These are phyloP conservation scores for Dasypogon diadema DNA, from an alignment of 2,888 invertebrate species.

Conservation along the genomic window DNA sequence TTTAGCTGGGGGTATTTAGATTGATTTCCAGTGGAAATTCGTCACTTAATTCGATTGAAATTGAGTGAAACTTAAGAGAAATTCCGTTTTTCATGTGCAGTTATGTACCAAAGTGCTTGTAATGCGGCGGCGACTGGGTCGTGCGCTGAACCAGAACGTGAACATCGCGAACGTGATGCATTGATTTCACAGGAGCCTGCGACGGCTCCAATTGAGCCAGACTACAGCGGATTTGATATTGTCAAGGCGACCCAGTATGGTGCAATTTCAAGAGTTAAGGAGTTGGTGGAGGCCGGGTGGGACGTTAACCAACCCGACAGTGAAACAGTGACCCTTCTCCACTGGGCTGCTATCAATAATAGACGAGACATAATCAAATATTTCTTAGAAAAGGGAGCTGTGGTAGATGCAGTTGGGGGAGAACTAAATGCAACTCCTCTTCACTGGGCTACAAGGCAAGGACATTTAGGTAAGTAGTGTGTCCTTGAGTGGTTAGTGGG, in stretches of 20 bases:
- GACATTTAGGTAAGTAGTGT: conserved; percentile 76
- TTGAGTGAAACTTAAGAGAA: conserved; percentile 12
- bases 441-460: conserved; percentile 97
- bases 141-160: conserved; percentile 74
- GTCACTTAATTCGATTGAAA: neutral
- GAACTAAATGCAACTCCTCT: conserved; percentile 95
- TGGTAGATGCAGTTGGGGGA: conserved; percentile 95
- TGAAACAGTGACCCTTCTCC: conserved; percentile 96
- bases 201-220: conserved; percentile 75
- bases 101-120: conserved; percentile 80
- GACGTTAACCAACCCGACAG: conserved; percentile 94
- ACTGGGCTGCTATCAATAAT: conserved; percentile 99
- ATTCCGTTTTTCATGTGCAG: conserved; percentile 21
- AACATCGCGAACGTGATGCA: conserved; percentile 66
- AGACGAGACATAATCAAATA: conserved; percentile 91
- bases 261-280: conserved; percentile 82
- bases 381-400: conserved; percentile 86
- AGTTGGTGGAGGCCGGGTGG: conserved; percentile 91
- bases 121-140: conserved; percentile 77
- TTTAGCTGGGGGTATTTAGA: neutral
- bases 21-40: conserved; percentile 1
- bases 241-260: conserved; percentile 98
- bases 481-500: too few relatives aligned
- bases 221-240: conserved; percentile 89
- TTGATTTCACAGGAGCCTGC: conserved; percentile 74